Base-by-base conservation (phyloP, 2,888 invertebrate species). In the Podotricha telesiphe region DNA sequence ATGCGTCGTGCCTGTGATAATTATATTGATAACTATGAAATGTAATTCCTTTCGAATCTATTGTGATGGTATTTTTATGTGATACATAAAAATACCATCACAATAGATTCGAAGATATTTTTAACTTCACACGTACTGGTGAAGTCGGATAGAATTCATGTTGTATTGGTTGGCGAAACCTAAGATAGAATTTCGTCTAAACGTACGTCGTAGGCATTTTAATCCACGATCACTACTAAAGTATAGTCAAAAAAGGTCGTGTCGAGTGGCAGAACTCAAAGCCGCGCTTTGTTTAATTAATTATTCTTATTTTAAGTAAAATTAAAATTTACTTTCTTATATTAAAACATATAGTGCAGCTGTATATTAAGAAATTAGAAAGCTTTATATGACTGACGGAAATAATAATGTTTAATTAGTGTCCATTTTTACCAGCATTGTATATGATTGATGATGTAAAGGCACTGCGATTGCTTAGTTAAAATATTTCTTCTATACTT, bases 1-100 rank as follows among this genome's bases (percentile, higher is more conserved):
- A 68, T 66, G 65, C 56, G 61, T 66, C 19, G 22, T 55, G 42
- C 22, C 40, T 45, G 28, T 42, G 50, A 50, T 65, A 53, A 68
- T 65, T 64, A 58, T 65, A 55, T 61, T 19, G 37, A 61, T 55
- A 61, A 51, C 37, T n/a, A 22, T 40, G n/a, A 48, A 42, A 53
- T 55, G 15, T 20, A 28, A 47, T 67, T 53, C 51, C 28, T 62
- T 62, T 67, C 37, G n/a, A 17, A 50, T 67, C 19, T 40, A 28
- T 28, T 61, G 20, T 56, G 15, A 48, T 34, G 34, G 37, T 13
- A 34, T 11, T 55, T 7, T 8, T 7, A 37, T 37, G 28, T 28
- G 28, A 28, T 6, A n/a, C n/a, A n/a, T n/a, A n/a, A n/a, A n/a
- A n/a, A n/a, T n/a, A n/a, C n/a, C n/a, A n/a, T n/a, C n/a, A n/a